Base-by-base conservation (phyloP, 2,888 invertebrate species). In the Noctua janthina region DNA sequence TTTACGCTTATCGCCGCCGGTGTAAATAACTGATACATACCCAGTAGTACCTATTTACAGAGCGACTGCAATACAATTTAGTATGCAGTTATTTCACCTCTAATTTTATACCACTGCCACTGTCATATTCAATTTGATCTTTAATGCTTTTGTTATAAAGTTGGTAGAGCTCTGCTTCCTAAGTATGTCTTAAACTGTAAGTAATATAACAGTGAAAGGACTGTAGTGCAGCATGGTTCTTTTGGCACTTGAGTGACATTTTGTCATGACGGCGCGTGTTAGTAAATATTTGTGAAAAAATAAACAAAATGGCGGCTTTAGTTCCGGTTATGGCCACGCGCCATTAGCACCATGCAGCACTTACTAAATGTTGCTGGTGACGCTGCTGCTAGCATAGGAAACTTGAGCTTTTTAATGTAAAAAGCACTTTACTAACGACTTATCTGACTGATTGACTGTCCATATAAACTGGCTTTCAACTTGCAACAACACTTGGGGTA, bases 1-100 rank as follows among this genome's bases (percentile, higher is more conserved):
- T 67, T 59, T 80, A 82, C 67, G 29, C 35, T 39, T 72, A 59
- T 56, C 66, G 39, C 6, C 39, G 46, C 62, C 49, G 62, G 29
- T 23, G 68, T 69, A 43, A 79, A 43, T 78, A 51, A 23, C 49
- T 39, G 67, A 56, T 46, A 67, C 23, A 6, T 56, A n/a, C 64
- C 13, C n/a, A 35, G 13, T 46, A 68, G n/a, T 67, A 23, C 64
- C 6, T 43, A 66, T 23, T 23, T 43, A n/a, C 13, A n/a, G 13
- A 43, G 43, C n/a, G 67, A 43, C n/a, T 68, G 43, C 67, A 68
- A 13, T 67, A 43, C 1, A 67, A 39, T 13, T 6, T 23, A 39
- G 39, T 66, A 23, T 8, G n/a, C 59, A 66, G 20, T 62, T 13
- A 11, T 59, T 59, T 59, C 4, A n/a, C n/a, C 13, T 59, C n/a